Evolutionary conservation across 2,888 invertebrate species (phyloP).

Genomic region (Calameuta filiformis): DNA sequence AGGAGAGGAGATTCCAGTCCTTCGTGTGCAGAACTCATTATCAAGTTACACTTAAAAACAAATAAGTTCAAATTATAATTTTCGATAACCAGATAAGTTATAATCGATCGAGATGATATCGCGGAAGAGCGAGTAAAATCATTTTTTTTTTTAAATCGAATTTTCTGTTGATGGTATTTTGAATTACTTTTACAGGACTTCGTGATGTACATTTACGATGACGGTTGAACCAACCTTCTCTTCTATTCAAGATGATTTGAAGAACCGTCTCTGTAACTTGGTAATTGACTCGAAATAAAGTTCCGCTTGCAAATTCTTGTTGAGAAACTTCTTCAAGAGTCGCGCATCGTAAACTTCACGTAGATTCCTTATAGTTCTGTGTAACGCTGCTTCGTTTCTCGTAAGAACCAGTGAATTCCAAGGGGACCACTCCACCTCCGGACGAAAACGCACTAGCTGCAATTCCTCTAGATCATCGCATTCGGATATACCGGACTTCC

Average conservation of each 20-base stretch:
- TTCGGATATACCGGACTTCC: slow-evolving; percentile 87
- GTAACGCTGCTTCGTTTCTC: slow-evolving; percentile 81
- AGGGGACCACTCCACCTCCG: slow-evolving; percentile 86
- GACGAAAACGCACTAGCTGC: slow-evolving; percentile 82
- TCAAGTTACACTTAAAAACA: too few species aligned
- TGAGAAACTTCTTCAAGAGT: slow-evolving; percentile 73
- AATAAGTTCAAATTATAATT: too few species aligned
- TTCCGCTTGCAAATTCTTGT: slow-evolving; percentile 77
- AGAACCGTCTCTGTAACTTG: slow-evolving; percentile 1
- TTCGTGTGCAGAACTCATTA: too few species aligned
- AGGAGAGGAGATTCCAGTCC: too few species aligned
- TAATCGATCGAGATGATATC: too few species aligned
- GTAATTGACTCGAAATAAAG: slow-evolving; percentile 70
- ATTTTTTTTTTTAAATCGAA: too few species aligned
- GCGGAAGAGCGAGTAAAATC: too few species aligned
- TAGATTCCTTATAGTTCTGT: slow-evolving; percentile 75
- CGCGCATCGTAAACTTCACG: slow-evolving; percentile 76
- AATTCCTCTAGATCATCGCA: slow-evolving; percentile 79
- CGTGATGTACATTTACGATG: too few species aligned
- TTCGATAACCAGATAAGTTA: too few species aligned
- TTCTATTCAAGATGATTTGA: not conserved
- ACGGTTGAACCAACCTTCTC: not conserved
- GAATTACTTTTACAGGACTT: too few species aligned
- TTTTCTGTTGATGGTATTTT: too few species aligned
- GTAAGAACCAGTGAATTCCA: slow-evolving; percentile 94